Conservation (phyloP, 2,888 invertebrate species). For the Entomobrya proxima region DNA sequence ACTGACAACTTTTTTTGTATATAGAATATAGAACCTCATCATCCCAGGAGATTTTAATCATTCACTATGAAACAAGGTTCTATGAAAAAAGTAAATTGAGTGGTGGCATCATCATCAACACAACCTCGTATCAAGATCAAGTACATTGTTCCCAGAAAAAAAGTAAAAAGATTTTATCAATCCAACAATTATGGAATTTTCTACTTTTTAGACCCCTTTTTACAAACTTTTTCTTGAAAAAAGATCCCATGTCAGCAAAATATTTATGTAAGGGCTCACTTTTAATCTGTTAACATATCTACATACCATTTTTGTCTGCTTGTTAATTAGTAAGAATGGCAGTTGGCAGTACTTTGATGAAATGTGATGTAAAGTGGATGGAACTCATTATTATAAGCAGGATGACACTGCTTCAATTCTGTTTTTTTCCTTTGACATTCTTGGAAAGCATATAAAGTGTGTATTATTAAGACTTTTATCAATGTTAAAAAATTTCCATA, state of each 20-base stretch:
- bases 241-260: not conserved
- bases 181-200: conserved; percentile 52
- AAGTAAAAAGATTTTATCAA: conserved; percentile 59
- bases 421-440: too few species aligned
- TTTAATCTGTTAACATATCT: not conserved
- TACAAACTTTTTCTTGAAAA: conserved; percentile 27
- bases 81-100: conserved; percentile 27
- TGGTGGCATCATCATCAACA: not conserved
- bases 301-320: too few species aligned
- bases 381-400: too few species aligned
- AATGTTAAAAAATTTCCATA: too few species aligned
- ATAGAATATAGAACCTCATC: not conserved
- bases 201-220: not conserved
- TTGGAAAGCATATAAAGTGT: too few species aligned
- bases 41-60: conserved; percentile 53
- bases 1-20: not conserved
- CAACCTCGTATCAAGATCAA: conserved; percentile 7
- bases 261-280: not conserved
- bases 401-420: too few species aligned
- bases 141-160: conserved; percentile 29
- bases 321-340: too few species aligned
- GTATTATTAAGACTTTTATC: too few species aligned
- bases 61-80: conserved; percentile 34
- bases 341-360: too few species aligned
- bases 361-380: too few species aligned